These are phyloP conservation scores for Todiramphus saurophagus DNA, from an alignment of 2,113 vertebrate genomes.

Conservation along the genomic window DNA sequence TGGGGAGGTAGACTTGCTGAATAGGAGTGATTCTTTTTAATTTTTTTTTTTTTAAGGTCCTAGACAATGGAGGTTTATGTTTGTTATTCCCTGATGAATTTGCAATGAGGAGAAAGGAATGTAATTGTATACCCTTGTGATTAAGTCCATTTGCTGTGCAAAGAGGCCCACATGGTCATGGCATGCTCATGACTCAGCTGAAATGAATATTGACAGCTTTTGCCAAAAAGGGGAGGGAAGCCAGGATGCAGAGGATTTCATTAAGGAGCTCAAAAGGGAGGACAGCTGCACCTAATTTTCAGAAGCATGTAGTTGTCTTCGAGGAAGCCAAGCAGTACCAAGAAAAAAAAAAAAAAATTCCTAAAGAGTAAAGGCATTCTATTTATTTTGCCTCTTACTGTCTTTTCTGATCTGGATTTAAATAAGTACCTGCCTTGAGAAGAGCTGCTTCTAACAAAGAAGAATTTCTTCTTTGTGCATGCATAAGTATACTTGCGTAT, in stretches of 20 bases:
- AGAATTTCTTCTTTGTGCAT: background rate
- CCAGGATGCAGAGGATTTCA: background rate
- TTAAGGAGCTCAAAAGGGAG: background rate
- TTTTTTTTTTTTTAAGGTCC: background rate
- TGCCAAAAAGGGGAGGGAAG: conserved; percentile 17
- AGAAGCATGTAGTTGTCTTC: conserved; percentile 25
- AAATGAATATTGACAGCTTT: background rate
- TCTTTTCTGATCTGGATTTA: background rate
- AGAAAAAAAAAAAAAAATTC: conserved; percentile 5
- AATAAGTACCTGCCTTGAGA: background rate
- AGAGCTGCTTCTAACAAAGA: background rate
- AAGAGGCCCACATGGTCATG: background rate
- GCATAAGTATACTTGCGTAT: background rate
- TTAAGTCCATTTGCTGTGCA: conserved; percentile 46
- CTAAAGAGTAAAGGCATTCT: background rate
- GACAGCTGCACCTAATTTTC: conserved; percentile 57
- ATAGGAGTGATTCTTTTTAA: background rate
- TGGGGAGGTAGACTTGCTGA: background rate
- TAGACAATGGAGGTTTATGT: conserved; percentile 46
- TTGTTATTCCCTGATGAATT: conserved; percentile 37
- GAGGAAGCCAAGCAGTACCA: background rate
- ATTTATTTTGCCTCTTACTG: background rate
- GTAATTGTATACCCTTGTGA: conserved; percentile 29
- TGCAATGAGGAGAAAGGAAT: conserved; percentile 43
- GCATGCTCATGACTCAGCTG: background rate